Evolutionary conservation across 1,140 invertebrate species (phyloP), one percentile per base, ranked within the genome.

Genomic region (Drosophila kohkoa): DNA sequence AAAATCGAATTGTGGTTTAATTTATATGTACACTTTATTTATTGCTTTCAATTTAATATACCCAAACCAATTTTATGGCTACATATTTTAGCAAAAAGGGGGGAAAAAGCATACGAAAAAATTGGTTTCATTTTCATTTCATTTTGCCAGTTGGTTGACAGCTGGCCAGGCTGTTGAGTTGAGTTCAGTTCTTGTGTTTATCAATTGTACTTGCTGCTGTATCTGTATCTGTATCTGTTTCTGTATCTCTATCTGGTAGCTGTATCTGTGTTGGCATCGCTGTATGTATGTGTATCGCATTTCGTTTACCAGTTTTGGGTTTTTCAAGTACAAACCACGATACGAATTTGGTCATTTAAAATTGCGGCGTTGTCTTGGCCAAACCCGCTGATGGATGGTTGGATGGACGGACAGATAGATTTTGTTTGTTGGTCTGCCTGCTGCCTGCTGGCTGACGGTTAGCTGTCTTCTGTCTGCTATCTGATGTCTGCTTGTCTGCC

Each of bases 291-390:
- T 75, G n/a, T 83, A 83, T 72, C 79, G 82, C 83, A 86, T 87
- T 88, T 88, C 79, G 67, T 71, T 86, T 67, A 69, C 83, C 83
- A 88, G 77, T 82, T 87, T 87, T 80, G 83, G 83, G 77, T 2
- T 57, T 88, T 79, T 83, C 83, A 87, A 87, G 83, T 87, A 87
- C 83, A 88, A 87, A 88, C 85, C 83, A 87, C 85, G 88, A 75
- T 81, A 88, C 83, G 80, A 89, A 87, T 87, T 88, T 87, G 83
- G 83, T 87, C 83, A 87, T 87, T 87, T 89, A 80, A 83, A 87
- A 87, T 83, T 87, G 85, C 74, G 80, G 83, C 82, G 69, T 65
- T 78, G 74, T 81, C 77, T 76, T 76, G 69, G 68, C 46, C 62
- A 46, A 45, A 30, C 59, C 48, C 55, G 54, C 52, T 60, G 73